Conservation (phyloP, 2,113 vertebrate genomes). For the Hystrix cristata region DNA sequence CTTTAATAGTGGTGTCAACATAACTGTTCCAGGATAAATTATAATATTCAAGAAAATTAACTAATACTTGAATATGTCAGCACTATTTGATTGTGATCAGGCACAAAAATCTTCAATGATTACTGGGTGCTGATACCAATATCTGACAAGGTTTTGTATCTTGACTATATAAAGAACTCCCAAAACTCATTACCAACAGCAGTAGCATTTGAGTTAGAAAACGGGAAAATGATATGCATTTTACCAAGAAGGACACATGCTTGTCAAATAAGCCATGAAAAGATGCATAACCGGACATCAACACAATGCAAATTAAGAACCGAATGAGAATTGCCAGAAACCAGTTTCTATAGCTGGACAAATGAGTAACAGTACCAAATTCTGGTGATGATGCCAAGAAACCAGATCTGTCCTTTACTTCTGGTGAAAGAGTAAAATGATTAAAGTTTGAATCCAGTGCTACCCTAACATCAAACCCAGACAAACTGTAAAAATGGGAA, state of each 20-base stretch:
- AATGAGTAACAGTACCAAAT: background rate
- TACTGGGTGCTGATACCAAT: background rate
- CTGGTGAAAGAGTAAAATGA: background rate
- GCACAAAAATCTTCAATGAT: background rate
- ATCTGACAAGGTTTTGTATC: background rate
- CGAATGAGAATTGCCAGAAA: background rate
- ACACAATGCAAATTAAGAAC: background rate
- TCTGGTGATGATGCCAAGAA: background rate
- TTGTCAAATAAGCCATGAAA: background rate
- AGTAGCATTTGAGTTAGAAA: background rate
- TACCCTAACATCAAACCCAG: background rate
- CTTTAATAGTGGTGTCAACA: background rate
- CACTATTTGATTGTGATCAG: background rate
- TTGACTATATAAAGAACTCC: background rate
- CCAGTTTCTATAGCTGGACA: background rate
- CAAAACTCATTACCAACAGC: background rate
- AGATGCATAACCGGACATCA: background rate
- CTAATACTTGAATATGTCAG: background rate
- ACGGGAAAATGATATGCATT: background rate
- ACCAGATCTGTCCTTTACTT: background rate
- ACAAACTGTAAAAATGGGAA: background rate
- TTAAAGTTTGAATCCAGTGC: background rate
- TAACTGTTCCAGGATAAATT: background rate
- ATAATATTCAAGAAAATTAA: background rate
- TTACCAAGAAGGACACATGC: background rate